Conservation (phyloP, 2,888 invertebrate species). For the Onthophagus sagittarius region DNA sequence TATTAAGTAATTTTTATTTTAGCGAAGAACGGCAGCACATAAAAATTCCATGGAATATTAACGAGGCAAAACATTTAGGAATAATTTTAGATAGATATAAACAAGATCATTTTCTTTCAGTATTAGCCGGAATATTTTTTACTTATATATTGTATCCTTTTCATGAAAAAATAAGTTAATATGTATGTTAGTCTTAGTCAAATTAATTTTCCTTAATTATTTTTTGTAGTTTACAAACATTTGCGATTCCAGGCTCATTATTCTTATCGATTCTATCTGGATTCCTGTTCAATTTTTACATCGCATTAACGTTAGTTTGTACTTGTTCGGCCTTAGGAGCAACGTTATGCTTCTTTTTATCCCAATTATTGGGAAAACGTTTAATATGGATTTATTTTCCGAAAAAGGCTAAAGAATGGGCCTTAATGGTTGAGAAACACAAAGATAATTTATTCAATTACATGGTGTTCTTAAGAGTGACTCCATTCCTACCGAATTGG, state of each 20-base stretch:
- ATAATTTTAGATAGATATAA: constrained; percentile 88
- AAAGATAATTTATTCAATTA: constrained; percentile 89
- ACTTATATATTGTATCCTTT: constrained; percentile 98
- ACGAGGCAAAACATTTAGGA: constrained; percentile 94
- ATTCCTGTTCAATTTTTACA: constrained; percentile 89
- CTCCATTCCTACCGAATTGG: constrained; percentile 98
- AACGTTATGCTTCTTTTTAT: constrained; percentile 89
- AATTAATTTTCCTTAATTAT: background rate
- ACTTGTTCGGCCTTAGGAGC: constrained; percentile 96
- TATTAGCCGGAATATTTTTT: constrained; percentile 82
- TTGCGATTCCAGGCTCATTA: constrained; percentile 98
- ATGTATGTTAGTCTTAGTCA: background rate
- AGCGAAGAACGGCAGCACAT: constrained; percentile 83
- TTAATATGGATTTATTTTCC: constrained; percentile 87
- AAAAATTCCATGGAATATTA: constrained; percentile 88
- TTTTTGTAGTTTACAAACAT: constrained; percentile 82
- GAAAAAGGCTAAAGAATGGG: constrained; percentile 81
- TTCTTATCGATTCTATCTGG: constrained; percentile 96
- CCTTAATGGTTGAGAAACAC: constrained; percentile 78
- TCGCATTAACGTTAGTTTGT: constrained; percentile 84
- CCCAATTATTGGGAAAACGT: constrained; percentile 82
- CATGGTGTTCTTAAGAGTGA: constrained; percentile 93
- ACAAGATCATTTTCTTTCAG: constrained; percentile 88
- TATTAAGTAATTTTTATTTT: constrained; percentile 22
- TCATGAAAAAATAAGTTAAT: background rate